Evolutionary conservation across 2,888 invertebrate species (phyloP).

Genomic region (Polietes domitor): DNA sequence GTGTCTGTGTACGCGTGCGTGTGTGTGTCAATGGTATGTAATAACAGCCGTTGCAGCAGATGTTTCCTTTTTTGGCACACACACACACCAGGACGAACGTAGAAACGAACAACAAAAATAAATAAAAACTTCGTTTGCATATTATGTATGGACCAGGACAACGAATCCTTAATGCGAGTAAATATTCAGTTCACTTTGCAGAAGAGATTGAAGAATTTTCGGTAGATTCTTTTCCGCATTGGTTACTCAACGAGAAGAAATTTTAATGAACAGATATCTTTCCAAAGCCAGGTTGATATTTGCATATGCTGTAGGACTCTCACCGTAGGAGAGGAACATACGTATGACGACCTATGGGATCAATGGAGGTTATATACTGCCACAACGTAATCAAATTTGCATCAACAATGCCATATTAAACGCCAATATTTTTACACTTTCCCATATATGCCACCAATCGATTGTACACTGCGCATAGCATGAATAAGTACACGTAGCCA

Average conservation of each 20-base stretch:
- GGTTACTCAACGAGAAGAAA: not conserved
- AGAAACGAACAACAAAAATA: not conserved
- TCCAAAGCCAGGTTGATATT: not conserved
- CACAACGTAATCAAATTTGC: not conserved
- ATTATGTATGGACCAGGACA: not conserved
- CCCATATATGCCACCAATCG: too few species aligned
- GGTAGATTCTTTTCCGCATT: not conserved
- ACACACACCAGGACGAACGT: not conserved
- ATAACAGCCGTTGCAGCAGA: conserved; percentile 27
- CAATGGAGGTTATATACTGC: not conserved
- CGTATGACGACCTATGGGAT: not conserved
- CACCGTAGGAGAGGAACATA: not conserved
- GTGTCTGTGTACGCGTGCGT: not conserved
- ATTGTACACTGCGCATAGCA: too few species aligned
- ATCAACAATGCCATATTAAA: not conserved
- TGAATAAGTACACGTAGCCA: too few species aligned
- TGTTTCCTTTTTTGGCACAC: conserved; percentile 21
- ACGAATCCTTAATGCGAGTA: not conserved
- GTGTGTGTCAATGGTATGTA: conserved; percentile 34
- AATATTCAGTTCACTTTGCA: not conserved
- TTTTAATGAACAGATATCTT: not conserved
- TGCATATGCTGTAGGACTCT: not conserved
- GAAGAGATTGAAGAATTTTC: not conserved
- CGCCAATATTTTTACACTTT: too few species aligned
- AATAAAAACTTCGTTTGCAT: not conserved